Base-by-base conservation (phyloP, 1,140 invertebrate genomes). In the Camponotus pennsylvanicus region DNA sequence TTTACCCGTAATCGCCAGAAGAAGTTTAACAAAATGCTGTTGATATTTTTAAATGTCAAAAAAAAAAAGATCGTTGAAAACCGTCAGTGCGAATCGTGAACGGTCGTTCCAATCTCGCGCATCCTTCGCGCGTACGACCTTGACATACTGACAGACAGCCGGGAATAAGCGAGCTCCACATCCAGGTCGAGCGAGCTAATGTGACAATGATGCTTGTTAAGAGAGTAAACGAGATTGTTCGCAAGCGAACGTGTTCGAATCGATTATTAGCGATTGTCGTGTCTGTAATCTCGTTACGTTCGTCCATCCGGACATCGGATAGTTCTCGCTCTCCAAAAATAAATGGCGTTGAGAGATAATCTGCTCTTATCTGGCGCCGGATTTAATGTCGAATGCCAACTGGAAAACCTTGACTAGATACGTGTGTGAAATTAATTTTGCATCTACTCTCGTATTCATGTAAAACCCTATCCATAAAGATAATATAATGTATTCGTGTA, bases 131-230 rank as follows among this genome's bases (percentile, higher is more conserved):
- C 69, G 32, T 34, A 5, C 37, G 90, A 78, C 90, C 90, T 91
- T 91, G 90, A 90, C 90, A 91, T 84, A 90, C 83, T 86, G 84
- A 64, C 80, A 76, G 77, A 82, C 85, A 80, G 59, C 34, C 45
- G 71, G 59, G 83, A 88, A 76, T 64, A 61, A 88, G 88, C 71
- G 55, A 52, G 55, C 71, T 75, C 80, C 76, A 82, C 71, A 88
- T 86, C 66, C 88, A 70, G 89, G 89, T 90, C 89, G 78, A 77
- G 70, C 85, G 73, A 37, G 9, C 37, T 49, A 76, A 55, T 63
- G 71, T 70, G 77, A 90, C 89, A 90, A 90, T 90, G 78, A 90
- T 66, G 77, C 82, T 90, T 75, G 89, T 90, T 90, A 90, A 90
- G 89, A 86, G 89, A 49, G 64, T 52, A 85, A 89, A 76, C 83